Base-by-base conservation (phyloP, 2,113 vertebrate genomes). In the Ancistrus triradiatus region DNA sequence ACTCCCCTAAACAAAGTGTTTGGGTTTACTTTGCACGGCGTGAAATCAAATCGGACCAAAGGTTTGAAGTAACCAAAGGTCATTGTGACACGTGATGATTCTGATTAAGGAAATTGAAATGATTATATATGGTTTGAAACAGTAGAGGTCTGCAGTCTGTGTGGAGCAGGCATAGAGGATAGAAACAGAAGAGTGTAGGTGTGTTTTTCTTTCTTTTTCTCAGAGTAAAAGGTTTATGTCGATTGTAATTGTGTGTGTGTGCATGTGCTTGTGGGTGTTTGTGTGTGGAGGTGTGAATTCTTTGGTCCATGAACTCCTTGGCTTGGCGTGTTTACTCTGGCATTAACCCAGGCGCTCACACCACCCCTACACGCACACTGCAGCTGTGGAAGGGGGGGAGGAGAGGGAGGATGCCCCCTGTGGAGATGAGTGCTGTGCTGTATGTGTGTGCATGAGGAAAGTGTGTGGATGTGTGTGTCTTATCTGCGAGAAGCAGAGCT, bases 401-500 rank as follows among this genome's bases (percentile, higher is more conserved):
- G 15, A 68, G 9, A 15, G 43, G 44, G 58, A 53, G 44, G 33
- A 47, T 43, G 48, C 60, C 78, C 21, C 73, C 78, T 84, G 63
- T 56, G 19, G 19, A 68, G 62, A 75, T 75, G 78, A 75, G 67
- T 51, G 51, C 55, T 64, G 66, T 42, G 51, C 38, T 63, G 24
- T 53, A 69, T 68, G 53, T 60, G 65, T 65, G 59, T 60, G 40
- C 38, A 56, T 63, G 73, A 18, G 15, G 74, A 66, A 62, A 27
- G 18, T 57, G 37, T 43, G 61, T 46, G 40, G 58, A 24, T 56
- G 14, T 38, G 4, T 40, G 18, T 46, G 35, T 49, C 80, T 85
- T 86, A 85, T 85, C 87, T 82, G 80, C 68, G 75, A 66, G 71
- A 69, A 84, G 77, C 85, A 84, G 81, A 82, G 77, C 75, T 74